Percentiles rank a stretch among this genome's conserved stretches.
phyloP scores from a whole-genome alignment of 2,888 invertebrate genomes.

The Nomada fucata region DNA sequence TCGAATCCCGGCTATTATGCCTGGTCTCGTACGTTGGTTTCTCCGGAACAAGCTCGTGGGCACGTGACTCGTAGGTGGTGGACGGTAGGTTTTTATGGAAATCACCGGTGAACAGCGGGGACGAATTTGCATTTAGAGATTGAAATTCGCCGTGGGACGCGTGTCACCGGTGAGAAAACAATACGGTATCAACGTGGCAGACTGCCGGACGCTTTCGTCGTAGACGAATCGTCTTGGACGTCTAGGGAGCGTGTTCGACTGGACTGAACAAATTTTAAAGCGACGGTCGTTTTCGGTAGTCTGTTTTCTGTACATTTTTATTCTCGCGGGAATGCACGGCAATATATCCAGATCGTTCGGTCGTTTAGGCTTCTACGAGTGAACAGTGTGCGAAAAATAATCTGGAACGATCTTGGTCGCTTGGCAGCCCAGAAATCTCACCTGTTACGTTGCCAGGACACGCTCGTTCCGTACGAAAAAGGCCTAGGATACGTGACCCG shows the following conservation, averaged over 20 bases:
- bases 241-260: too few species aligned
- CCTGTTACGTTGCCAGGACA: conserved; percentile 64
- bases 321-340: too few species aligned
- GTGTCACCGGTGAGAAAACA: conserved; percentile 29
- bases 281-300: too few species aligned
- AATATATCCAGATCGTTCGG: too few species aligned
- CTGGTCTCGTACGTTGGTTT: conserved; percentile 49
- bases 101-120: conserved; percentile 17
- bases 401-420: background rate
- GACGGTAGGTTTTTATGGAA: conserved; percentile 46
- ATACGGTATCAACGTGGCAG: conserved; percentile 36
- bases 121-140: conserved; percentile 45
- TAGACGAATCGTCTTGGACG: background rate
- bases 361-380: too few species aligned
- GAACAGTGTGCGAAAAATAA: background rate
- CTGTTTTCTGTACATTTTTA: too few species aligned
- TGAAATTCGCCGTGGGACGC: conserved; percentile 43
- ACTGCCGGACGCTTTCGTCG: background rate
- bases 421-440: conserved; percentile 56
- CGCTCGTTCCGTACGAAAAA: conserved; percentile 51
- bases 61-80: conserved; percentile 66
- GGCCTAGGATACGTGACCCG: conserved; percentile 65
- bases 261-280: too few species aligned
- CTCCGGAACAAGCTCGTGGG: conserved; percentile 44
- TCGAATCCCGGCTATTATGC: conserved; percentile 64